Evolutionary conservation across 2,113 vertebrate genomes (phyloP), one percentile per base, ranked within the genome.

Genomic region (Ciconia maguari): DNA sequence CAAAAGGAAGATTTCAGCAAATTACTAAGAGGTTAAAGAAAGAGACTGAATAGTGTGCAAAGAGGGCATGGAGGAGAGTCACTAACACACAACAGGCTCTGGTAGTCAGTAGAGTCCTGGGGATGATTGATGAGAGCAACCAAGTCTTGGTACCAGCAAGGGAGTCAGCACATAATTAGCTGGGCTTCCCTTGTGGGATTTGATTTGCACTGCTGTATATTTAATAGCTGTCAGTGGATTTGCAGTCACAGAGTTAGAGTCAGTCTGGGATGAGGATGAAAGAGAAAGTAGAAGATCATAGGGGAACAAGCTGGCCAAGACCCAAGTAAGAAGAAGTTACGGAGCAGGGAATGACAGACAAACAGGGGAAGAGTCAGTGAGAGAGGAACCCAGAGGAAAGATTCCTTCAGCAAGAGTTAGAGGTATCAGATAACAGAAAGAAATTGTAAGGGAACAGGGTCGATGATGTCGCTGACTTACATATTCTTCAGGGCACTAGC

Each of bases 191-290:
- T 93, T 0, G 0, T 41, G 76, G 52, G 71, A 41, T 88, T 89
- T 96, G 64, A 92, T 94, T 93, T 95, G 93, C 68, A 88, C 70
- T 94, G 72, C 82, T 93, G 49, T 86, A 29, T 88, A 78, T 96
- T 88, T 95, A 96, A 90, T 77, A 74, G 60, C 71, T 90, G 79
- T 80, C 68, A 57, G 88, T 86, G 48, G 38, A 96, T 83, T 71
- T 92, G 79, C 62, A 94, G 64, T 62, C 82, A 46, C 26, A 83
- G 71, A 86, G 26, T 76, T 48, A 87, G 81, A 71, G 71, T 75
- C 49, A 68, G 44, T 44, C 58, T 74, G 82, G 82, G 79, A 86
- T 81, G 83, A 94, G 42, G 93, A 93, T 96, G 58, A 97, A 96
- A 92, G 93, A 71, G 89, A 95, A 83, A 70, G 64, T 6, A 70